phyloP scores from a whole-genome alignment of 2,888 invertebrate genomes.

The Microctonus brassicae region DNA sequence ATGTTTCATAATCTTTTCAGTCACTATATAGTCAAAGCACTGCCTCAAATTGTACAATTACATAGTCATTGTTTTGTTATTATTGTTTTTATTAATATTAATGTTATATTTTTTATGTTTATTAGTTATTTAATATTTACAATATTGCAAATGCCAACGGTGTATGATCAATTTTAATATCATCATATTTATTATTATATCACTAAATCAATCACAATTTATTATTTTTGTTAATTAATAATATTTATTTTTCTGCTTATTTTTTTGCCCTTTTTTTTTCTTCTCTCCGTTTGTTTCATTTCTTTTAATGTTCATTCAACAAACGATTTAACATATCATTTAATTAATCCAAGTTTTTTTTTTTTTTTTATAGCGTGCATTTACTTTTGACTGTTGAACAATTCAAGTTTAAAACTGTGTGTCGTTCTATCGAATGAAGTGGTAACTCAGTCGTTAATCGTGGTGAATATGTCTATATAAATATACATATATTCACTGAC shows the following conservation, averaged over 20 bases:
- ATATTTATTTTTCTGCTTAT: no score
- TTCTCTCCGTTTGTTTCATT: no score
- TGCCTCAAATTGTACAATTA: neutral
- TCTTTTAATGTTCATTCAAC: neutral
- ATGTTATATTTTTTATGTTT: neutral
- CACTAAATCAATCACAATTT: no score
- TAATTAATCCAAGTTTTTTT: constrained; percentile 5
- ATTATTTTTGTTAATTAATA: no score
- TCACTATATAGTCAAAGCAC: neutral
- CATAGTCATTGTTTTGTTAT: neutral
- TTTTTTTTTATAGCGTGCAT: neutral
- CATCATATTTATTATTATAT: no score
- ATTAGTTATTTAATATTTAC: neutral
- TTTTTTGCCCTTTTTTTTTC: no score
- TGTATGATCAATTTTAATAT: no score
- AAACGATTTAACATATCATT: constrained; percentile 21
- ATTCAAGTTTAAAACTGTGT: neutral
- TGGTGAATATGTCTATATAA: neutral
- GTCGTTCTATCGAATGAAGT: neutral
- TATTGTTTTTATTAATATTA: neutral
- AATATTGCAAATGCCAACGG: no score
- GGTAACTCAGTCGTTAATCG: neutral
- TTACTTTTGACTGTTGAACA: neutral
- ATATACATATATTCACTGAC: neutral
- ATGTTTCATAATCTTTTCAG: neutral